phyloP scores from a whole-genome alignment of 2,888 invertebrate genomes.

The Drosophila picticornis region DNA sequence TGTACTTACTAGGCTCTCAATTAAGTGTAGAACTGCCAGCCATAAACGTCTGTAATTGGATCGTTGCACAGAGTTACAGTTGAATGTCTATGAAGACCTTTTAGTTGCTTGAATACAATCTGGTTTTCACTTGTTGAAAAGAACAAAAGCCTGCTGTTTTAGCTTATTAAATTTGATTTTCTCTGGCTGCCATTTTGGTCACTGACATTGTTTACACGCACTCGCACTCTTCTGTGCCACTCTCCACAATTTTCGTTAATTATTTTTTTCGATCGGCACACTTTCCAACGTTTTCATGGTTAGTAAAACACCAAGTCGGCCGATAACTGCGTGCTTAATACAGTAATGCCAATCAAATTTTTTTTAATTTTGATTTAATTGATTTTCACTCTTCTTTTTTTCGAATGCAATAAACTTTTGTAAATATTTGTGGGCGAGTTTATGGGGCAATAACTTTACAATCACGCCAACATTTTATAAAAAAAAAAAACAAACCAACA shows the following conservation, averaged over 20 bases:
- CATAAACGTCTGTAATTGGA: constrained; percentile 45
- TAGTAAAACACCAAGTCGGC: constrained; percentile 55
- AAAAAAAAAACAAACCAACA: constrained; percentile 29
- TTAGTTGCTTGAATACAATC: constrained; percentile 13
- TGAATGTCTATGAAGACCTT: constrained; percentile 24
- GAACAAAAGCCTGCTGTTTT: constrained; percentile 49
- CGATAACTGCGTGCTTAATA: constrained; percentile 46
- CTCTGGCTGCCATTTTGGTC: constrained; percentile 67
- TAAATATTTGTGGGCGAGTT: constrained; percentile 54
- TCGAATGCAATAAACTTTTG: constrained; percentile 47
- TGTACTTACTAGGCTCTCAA: constrained; percentile 62
- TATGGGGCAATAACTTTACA: constrained; percentile 55
- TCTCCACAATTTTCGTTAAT: constrained; percentile 47
- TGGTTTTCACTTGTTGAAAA: constrained; percentile 40
- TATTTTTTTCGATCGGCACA: constrained; percentile 50
- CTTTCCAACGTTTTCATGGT: constrained; percentile 72
- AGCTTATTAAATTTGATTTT: constrained; percentile 61
- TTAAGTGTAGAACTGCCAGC: constrained; percentile 42
- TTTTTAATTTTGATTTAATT: constrained; percentile 37
- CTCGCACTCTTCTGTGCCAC: constrained; percentile 50
- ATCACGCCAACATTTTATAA: constrained; percentile 38
- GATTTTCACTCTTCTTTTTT: constrained; percentile 51
- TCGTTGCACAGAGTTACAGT: constrained; percentile 44
- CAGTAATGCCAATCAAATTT: constrained; percentile 53
- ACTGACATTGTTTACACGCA: constrained; percentile 45